Conservation (phyloP, 1,140 invertebrate species). For the Phenacoccus solenopsis region DNA sequence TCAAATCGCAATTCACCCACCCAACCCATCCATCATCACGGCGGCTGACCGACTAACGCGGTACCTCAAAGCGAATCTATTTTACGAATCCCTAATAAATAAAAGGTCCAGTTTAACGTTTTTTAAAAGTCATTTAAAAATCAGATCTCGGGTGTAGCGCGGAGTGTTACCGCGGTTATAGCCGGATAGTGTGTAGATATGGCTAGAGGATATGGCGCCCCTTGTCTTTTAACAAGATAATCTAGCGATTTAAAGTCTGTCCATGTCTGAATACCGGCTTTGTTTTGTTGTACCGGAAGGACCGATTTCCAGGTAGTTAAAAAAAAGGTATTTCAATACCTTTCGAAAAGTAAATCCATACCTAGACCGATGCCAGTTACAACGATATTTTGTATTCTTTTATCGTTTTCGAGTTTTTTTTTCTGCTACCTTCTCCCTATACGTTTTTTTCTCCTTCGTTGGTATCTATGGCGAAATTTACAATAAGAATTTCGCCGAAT, state of each 20-base stretch:
- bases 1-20: too few relatives aligned
- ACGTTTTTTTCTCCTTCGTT: not conserved
- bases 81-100: not conserved
- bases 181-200: not conserved
- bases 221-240: slow-evolving; percentile 3
- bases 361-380: not conserved
- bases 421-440: too few relatives aligned
- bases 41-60: too few relatives aligned
- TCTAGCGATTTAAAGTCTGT: slow-evolving; percentile 1
- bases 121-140: not conserved
- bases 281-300: slow-evolving; percentile 1
- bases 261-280: not conserved
- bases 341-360: not conserved
- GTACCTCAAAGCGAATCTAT: not conserved
- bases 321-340: slow-evolving; percentile 3
- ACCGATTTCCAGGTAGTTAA: slow-evolving; percentile 1
- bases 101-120: not conserved
- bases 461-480: not conserved
- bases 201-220: not conserved
- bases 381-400: not conserved
- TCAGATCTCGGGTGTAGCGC: not conserved
- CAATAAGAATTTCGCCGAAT: not conserved
- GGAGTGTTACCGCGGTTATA: not conserved
- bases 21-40: too few relatives aligned
- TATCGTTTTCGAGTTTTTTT: not conserved